These are phyloP conservation scores for Lasiurus cinereus DNA, from an alignment of 2,113 vertebrate species.

Conservation along the genomic window DNA sequence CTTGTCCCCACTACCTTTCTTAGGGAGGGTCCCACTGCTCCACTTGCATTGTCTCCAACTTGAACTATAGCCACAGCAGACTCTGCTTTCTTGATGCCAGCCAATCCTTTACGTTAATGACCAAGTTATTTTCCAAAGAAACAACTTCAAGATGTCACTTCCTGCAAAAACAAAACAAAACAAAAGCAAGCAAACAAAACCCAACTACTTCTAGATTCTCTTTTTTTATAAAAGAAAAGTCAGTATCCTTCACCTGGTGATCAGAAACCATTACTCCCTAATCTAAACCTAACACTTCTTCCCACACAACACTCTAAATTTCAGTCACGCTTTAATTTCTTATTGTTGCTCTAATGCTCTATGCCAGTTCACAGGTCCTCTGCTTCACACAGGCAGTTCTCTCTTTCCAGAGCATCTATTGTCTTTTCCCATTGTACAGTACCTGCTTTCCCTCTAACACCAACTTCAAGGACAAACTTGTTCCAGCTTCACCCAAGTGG, in stretches of 20 bases:
- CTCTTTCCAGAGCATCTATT: not conserved
- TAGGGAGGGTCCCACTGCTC: not conserved
- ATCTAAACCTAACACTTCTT: not conserved
- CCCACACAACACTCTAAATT: not conserved
- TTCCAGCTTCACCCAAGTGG: not conserved
- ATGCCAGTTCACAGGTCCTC: not conserved
- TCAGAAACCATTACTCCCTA: not conserved
- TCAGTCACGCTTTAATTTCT: constrained; percentile 31
- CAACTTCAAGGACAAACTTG: not conserved
- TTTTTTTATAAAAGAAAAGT: constrained; percentile 5
- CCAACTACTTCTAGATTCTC: not conserved
- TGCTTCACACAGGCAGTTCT: not conserved
- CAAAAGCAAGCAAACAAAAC: not conserved
- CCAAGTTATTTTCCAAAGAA: constrained; percentile 28
- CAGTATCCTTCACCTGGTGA: not conserved
- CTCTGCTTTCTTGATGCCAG: not conserved
- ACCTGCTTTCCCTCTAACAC: not conserved
- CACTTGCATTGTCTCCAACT: not conserved
- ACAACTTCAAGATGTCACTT: not conserved
- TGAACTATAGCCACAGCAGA: not conserved
- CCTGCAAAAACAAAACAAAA: not conserved
- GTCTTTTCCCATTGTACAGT: no score
- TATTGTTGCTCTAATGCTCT: not conserved
- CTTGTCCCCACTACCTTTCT: not conserved
- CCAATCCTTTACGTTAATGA: not conserved